Evolutionary conservation across 1,140 invertebrate genomes (phyloP), one percentile per base, ranked within the genome.

Genomic region (Delia radicum): DNA sequence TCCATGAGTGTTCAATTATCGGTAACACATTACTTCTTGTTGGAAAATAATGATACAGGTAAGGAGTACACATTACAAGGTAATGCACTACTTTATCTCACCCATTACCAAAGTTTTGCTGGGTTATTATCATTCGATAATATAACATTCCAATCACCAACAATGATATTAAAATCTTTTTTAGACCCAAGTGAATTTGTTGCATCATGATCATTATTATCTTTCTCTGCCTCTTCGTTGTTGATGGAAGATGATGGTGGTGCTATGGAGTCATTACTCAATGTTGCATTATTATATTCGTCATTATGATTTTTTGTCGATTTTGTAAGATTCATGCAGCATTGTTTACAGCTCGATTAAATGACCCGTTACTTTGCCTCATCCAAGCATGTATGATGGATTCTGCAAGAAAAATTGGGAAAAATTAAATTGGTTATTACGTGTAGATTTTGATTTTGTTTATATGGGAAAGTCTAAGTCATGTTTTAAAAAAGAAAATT

Each of bases 141-240:
- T 8, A 81, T 80, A 26, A 80, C 79, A 73, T 81, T 85, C 91
- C 91, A 92, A 78, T 91, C 90, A 3, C 90, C 87, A 2, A 89
- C 85, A 33, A 91, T 89, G 1, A 91, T 85, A 79, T 91, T 91
- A 24, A 88, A 87, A 76, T 90, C 86, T 37, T n/a, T 15, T 28
- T 76, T 75, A n/a, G 74, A 15, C n/a, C n/a, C n/a, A n/a, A n/a
- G n/a, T n/a, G n/a, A n/a, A 27, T 62, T 28, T 28, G 5, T 75
- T 42, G 29, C 77, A 63, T 5, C 26, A 21, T 33, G 21, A 62
- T 67, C 37, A 10, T n/a, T 3, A 12, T 6, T 5, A 31, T 2
- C n/a, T n/a, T n/a, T n/a, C n/a, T n/a, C n/a, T n/a, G n/a, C n/a
- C n/a, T n/a, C n/a, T n/a, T n/a, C n/a, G n/a, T n/a, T n/a, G n/a